Evolutionary conservation across 2,797 vertebrate genomes (phyloP).

Genomic region (Ambastaia sidthimunki): DNA sequence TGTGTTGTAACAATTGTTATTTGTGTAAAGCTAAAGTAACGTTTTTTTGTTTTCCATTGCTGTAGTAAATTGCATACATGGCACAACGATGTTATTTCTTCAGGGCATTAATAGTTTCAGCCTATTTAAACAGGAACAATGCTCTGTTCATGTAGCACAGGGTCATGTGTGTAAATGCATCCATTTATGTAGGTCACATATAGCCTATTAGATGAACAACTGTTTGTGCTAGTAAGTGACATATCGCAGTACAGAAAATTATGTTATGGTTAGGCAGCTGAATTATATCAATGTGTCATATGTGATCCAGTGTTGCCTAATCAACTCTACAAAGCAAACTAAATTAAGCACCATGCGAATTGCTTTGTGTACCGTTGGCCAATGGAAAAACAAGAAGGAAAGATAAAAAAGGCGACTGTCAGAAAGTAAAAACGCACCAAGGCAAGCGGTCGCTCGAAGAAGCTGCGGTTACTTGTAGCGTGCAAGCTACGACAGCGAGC

Average conservation of each 20-base stretch:
- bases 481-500: slow-evolving; percentile 22
- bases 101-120: neutral
- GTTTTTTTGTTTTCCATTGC: neutral
- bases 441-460: neutral
- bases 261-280: neutral
- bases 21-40: neutral
- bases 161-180: slow-evolving; percentile 12
- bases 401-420: neutral
- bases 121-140: slow-evolving; percentile 37
- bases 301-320: slow-evolving; percentile 8
- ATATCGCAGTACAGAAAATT: neutral
- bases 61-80: neutral
- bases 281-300: slow-evolving; percentile 27
- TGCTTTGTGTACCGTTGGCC: slow-evolving; percentile 29
- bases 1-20: neutral
- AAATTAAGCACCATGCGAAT: slow-evolving; percentile 24
- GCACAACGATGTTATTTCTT: slow-evolving; percentile 3
- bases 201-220: neutral
- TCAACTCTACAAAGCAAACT: slow-evolving; percentile 31
- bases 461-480: slow-evolving; percentile 22
- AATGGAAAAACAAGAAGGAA: slow-evolving; percentile 23
- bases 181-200: neutral
- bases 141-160: slow-evolving; percentile 16
- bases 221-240: slow-evolving; percentile 1
- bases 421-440: neutral